phyloP scores from a whole-genome alignment of 2,113 vertebrate genomes.

The Echinops telfairi region DNA sequence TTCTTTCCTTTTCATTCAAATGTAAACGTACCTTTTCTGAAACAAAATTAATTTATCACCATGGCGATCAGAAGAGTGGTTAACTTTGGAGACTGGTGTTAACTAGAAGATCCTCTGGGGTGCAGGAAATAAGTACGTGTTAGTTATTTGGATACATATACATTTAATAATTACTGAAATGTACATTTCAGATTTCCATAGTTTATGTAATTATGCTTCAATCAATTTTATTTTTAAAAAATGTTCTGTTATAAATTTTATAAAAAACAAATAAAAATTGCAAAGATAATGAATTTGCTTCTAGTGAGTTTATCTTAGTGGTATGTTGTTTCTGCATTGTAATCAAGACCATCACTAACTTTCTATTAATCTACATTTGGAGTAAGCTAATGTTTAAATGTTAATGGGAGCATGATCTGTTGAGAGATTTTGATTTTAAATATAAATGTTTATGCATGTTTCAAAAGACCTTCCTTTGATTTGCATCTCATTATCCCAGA shows the following conservation, averaged over 20 bases:
- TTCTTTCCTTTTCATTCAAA: not conserved
- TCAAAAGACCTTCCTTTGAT: not conserved
- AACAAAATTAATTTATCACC: not conserved
- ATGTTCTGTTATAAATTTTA: slow-evolving; percentile 11
- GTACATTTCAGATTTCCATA: not conserved
- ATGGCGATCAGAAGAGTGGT: not conserved
- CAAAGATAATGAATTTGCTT: not conserved
- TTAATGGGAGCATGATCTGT: not conserved
- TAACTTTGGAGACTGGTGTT: not conserved
- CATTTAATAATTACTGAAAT: not conserved
- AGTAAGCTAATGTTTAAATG: not conserved
- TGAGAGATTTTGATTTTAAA: not conserved
- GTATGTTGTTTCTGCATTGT: not conserved
- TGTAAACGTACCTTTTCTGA: not conserved
- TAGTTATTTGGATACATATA: not conserved
- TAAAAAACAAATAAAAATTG: slow-evolving; percentile 23
- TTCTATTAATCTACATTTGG: not conserved
- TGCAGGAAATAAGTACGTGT: not conserved
- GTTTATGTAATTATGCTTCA: not conserved
- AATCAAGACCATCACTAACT: not conserved
- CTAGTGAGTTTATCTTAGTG: not conserved
- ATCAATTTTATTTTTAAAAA: not conserved
- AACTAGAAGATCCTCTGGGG: not conserved
- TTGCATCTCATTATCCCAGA: not conserved
- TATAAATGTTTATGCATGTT: not conserved